phyloP scores from a whole-genome alignment of 2,888 invertebrate species.

The Parnassius smintheus region DNA sequence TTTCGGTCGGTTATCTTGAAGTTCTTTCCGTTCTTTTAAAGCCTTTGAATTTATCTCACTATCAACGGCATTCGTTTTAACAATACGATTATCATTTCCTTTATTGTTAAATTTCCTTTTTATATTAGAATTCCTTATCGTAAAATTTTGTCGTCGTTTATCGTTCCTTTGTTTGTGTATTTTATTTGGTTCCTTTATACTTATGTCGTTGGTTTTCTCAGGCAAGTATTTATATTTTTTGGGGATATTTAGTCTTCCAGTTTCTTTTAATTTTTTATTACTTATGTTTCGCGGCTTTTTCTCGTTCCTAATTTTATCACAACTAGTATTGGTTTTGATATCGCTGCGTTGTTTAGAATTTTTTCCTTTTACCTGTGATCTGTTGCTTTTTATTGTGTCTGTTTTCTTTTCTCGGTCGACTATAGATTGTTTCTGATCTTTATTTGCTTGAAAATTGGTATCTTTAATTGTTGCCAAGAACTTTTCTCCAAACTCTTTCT shows the following conservation, averaged over 20 bases:
- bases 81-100: not conserved
- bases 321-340: not conserved
- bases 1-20: not conserved
- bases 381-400: slow-evolving; percentile 7
- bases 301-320: not conserved
- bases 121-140: too few relatives aligned
- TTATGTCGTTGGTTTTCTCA: slow-evolving; percentile 4
- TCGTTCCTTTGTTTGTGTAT: slow-evolving; percentile 2
- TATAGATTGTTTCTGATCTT: not conserved
- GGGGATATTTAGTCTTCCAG: not conserved
- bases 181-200: not conserved
- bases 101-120: not conserved
- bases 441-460: not conserved
- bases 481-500: slow-evolving; percentile 9
- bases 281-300: slow-evolving; percentile 1
- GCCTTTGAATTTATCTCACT: not conserved
- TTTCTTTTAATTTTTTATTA: slow-evolving; percentile 10
- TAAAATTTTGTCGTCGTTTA: not conserved
- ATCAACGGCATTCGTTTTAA: not conserved
- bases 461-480: not conserved
- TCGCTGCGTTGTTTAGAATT: not conserved
- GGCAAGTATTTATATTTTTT: slow-evolving; percentile 5
- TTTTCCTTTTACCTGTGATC: not conserved
- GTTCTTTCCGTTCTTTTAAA: not conserved
- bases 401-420: not conserved